Base-by-base conservation (phyloP, 2,888 invertebrate genomes). In the Oligia strigilis region DNA sequence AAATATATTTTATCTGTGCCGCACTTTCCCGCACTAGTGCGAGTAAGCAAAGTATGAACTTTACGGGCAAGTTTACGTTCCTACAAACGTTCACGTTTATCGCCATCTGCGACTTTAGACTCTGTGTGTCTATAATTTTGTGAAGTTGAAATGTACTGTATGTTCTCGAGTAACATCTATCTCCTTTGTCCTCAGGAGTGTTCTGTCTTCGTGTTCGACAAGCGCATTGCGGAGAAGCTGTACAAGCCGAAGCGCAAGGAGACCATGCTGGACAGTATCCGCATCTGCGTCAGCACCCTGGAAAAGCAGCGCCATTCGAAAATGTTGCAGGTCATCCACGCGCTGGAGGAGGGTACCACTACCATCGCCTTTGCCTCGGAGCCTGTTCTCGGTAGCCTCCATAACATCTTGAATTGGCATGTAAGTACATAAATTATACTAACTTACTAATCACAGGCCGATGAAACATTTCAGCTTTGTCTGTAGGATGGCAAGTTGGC, bases 351-450 rank as follows among this genome's bases (percentile, higher is more conserved):
- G 93, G 98, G 98, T 84, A 97, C 98, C 72, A 98, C 99, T 91
- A 99, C 99, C 4, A 96, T 99, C 90, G 99, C 99, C 2, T 99
- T 99, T 95, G 99, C 99, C n/a, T 98, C 99, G 3, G 99, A 99
- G 94, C 98, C 99, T 0, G 98, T 99, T 23, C 97, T 98, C 82
- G 99, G 98, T 23, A 99, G 99, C 93, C 97, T 99, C 74, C 98
- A 99, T 67, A 99, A 99, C 95, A 98, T 99, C 85, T 97, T 99
- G 90, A 98, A 99, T 65, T 98, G 98, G 96, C 98, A 98, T 95
- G 98, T 98, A 93, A 98, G 97, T 93, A 84, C n/a, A 29, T 40
- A 49, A 49, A 49, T 49, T 49, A 40, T 14, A 14, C 46, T n/a
- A 43, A 43, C 11, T 40, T 0, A 65, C 36, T 23, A 49, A 52